Evolutionary conservation across 2,113 vertebrate species (phyloP).

Genomic region (Equus quagga): DNA sequence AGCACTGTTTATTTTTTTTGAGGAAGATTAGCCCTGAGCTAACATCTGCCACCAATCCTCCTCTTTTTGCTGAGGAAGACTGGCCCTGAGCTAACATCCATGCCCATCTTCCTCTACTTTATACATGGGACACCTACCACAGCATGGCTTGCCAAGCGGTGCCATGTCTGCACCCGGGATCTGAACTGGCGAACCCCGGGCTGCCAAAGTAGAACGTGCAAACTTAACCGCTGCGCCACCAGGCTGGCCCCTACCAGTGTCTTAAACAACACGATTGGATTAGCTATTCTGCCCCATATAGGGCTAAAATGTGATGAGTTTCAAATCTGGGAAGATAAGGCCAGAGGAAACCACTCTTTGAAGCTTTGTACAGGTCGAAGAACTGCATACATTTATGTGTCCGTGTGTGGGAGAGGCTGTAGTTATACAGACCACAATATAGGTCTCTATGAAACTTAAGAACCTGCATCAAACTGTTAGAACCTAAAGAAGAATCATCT

Average conservation of each 20-base stretch:
- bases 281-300: not conserved
- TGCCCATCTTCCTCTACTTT: too few species aligned
- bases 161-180: too few species aligned
- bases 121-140: too few species aligned
- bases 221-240: too few species aligned
- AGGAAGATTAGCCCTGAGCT: too few species aligned
- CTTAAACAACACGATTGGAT: conserved; percentile 11
- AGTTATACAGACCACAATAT: not conserved
- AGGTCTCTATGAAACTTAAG: not conserved
- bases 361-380: not conserved
- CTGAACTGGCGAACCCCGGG: too few species aligned
- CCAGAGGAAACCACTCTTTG: not conserved
- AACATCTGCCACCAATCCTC: too few species aligned
- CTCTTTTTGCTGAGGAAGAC: too few species aligned
- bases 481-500: not conserved
- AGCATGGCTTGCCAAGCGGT: too few species aligned
- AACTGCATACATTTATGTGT: not conserved
- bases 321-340: not conserved
- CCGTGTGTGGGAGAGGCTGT: not conserved
- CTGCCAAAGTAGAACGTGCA: too few species aligned
- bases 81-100: too few species aligned
- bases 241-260: not conserved
- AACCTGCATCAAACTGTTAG: not conserved
- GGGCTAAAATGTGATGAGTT: conserved; percentile 9
- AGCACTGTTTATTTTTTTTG: too few species aligned